A percentile compares a stretch with the other conserved stretches of the same genome.
These are phyloP conservation scores for Lumbricus terrestris DNA, from an alignment of 2,888 invertebrate species.

Conservation along the genomic window DNA sequence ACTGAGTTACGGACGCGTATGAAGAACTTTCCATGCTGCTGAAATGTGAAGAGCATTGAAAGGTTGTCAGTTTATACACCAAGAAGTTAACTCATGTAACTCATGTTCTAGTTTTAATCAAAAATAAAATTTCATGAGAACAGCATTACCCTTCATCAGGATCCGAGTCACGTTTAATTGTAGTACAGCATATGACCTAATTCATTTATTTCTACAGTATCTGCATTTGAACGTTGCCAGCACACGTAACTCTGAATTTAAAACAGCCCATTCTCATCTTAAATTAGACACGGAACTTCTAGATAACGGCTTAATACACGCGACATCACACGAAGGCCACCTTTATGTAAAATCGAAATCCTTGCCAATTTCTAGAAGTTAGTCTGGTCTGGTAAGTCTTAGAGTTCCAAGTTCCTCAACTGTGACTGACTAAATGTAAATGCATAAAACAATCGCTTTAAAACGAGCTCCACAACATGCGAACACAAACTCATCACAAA, in stretches of 20 bases:
- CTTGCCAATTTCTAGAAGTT: background rate
- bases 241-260: background rate
- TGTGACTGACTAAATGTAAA: background rate
- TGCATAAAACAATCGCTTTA: too few species aligned
- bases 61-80: background rate
- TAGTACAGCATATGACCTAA: background rate
- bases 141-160: background rate
- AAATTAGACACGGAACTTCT: background rate
- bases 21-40: background rate
- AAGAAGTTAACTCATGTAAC: background rate
- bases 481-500: too few species aligned
- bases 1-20: background rate
- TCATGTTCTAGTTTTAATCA: background rate
- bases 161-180: background rate
- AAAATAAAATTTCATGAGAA: background rate
- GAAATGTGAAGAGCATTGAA: background rate
- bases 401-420: background rate
- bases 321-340: background rate
- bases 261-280: background rate
- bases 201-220: background rate
- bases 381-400: background rate
- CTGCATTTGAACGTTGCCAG: background rate
- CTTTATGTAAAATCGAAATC: background rate
- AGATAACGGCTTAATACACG: background rate
- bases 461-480: too few species aligned